Evolutionary conservation across 2,797 vertebrate genomes (phyloP), one percentile per base, ranked within the genome.

Genomic region (Artibeus jamaicensis): DNA sequence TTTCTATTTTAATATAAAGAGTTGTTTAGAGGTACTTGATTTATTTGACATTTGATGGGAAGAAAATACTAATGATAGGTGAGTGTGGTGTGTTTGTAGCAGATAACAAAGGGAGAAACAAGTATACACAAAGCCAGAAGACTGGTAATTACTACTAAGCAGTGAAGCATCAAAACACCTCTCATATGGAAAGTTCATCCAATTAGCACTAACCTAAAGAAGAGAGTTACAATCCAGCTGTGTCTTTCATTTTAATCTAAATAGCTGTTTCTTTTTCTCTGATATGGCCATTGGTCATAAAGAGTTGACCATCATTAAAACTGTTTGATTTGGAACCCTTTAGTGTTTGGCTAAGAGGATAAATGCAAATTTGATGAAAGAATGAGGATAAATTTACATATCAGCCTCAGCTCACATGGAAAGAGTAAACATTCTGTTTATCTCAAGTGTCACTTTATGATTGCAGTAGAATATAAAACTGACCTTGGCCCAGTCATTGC

Each of bases 381-480:
- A 99, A 99, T 99, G 99, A 99, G 99, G 99, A 99, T 99, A 99
- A 99, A 99, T 99, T 99, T 99, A 99, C 99, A 99, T 99, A 99
- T 99, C 99, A 99, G 99, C 99, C 99, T 99, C 98, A 98, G 99
- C 99, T 99, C 99, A 99, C 99, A 99, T 98, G 99, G 99, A 99
- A 98, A 99, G 99, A 99, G 99, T 99, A 99, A 99, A 99, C 99
- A 99, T 99, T 99, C 99, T 99, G 99, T 99, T 99, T 99, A 99
- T 99, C 99, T 99, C 99, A 99, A 99, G 99, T 99, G 99, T 99
- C 99, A 99, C 99, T 99, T 99, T 99, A 99, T 99, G 99, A 99
- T 99, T 99, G 99, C 99, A 98, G 99, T 98, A 98, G 99, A 99
- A 99, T 99, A 99, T 99, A 99, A 99, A 99, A 99, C 99, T 99